Percentiles rank a stretch among this genome's conserved stretches.
These are phyloP conservation scores for Agrotis segetum DNA, from an alignment of 2,888 invertebrate species.

Conservation along the genomic window DNA sequence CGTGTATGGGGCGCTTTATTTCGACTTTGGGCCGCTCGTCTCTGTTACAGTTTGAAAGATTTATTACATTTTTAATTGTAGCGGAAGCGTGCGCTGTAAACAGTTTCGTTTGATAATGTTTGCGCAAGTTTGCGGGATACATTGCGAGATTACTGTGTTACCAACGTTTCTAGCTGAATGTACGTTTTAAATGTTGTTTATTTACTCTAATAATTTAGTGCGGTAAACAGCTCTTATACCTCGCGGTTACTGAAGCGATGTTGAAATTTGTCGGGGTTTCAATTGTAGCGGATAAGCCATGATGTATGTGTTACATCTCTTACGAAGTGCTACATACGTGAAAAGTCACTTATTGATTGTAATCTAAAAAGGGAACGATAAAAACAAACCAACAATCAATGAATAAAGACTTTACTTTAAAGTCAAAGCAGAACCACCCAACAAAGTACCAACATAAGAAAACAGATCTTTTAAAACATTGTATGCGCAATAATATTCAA, in stretches of 20 bases:
- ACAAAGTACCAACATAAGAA: background rate
- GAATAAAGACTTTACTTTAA: too few relatives aligned
- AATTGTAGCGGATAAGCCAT: constrained; percentile 5
- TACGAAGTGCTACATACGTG: too few relatives aligned
- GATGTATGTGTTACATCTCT: background rate
- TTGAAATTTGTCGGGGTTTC: background rate
- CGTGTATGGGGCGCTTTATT: constrained; percentile 66
- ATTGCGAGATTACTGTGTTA: constrained; percentile 54
- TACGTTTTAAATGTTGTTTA: constrained; percentile 57
- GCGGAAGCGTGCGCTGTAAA: constrained; percentile 49
- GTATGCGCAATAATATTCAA: constrained; percentile 46
- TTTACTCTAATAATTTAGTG: constrained; percentile 35
- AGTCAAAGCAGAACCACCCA: background rate
- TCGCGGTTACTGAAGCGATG: background rate
- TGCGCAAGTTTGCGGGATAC: constrained; percentile 54
- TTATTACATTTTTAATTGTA: constrained; percentile 70
- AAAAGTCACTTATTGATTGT: too few relatives aligned
- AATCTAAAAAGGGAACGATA: background rate
- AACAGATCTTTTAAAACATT: constrained; percentile 20
- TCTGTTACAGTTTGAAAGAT: constrained; percentile 71
- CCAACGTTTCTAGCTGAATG: constrained; percentile 38
- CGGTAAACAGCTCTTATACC: constrained; percentile 36
- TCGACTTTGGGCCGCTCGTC: constrained; percentile 63
- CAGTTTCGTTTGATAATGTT: constrained; percentile 59
- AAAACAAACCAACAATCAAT: background rate